phyloP scores from a whole-genome alignment of 2,888 invertebrate genomes.

The Eristalis pertinax region DNA sequence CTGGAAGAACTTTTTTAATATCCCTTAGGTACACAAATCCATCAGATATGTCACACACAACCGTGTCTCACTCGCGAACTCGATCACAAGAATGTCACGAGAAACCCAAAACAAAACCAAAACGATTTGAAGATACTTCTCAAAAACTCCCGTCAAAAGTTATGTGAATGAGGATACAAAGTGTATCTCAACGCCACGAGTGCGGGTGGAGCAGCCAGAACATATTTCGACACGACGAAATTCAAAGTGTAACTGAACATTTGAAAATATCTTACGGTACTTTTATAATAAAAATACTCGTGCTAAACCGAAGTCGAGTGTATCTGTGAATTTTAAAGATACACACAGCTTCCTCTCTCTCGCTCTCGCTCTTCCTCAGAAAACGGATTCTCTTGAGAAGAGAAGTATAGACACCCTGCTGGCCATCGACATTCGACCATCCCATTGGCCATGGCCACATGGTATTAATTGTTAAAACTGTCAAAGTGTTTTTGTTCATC shows the following conservation, averaged over 20 bases:
- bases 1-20: slow-evolving; percentile 34
- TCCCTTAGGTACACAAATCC: slow-evolving; percentile 34
- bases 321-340: slow-evolving; percentile 46
- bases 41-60: slow-evolving; percentile 30
- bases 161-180: slow-evolving; percentile 38
- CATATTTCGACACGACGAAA: slow-evolving; percentile 78
- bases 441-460: slow-evolving; percentile 17
- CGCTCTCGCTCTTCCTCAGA: slow-evolving; percentile 13
- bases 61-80: slow-evolving; percentile 23
- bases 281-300: slow-evolving; percentile 75
- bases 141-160: not conserved
- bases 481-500: slow-evolving; percentile 32
- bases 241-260: slow-evolving; percentile 81
- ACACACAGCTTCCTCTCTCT: slow-evolving; percentile 66
- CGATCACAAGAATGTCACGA: not conserved
- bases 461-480: slow-evolving; percentile 11
- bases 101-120: not conserved
- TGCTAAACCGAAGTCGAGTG: slow-evolving; percentile 36
- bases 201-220: slow-evolving; percentile 14
- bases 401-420: not conserved
- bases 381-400: not conserved
- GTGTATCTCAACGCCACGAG: slow-evolving; percentile 46
- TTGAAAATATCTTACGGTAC: slow-evolving; percentile 78
- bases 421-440: not conserved
- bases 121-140: not conserved